phyloP scores from a whole-genome alignment of 37 sponge, comb jelly and placozoan species.

The Eunapius fragilis region DNA sequence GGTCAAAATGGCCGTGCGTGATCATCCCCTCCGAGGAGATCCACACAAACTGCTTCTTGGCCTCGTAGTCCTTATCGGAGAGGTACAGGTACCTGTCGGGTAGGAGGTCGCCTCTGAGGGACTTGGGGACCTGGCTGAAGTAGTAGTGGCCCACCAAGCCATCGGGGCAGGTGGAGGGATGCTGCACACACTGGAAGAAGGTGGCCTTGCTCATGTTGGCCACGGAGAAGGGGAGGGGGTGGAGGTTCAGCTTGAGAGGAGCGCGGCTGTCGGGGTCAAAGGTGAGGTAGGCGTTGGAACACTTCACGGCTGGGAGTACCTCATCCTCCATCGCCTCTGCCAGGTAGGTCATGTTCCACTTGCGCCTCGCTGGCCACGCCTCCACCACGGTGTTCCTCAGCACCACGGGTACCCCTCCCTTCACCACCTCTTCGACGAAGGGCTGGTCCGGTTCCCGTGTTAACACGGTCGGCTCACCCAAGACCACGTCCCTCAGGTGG shows the following conservation, averaged over 20 bases:
- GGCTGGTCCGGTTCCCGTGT: slow-evolving; percentile 57
- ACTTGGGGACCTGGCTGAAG: slow-evolving; percentile 60
- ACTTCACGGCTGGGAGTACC: slow-evolving; percentile 64
- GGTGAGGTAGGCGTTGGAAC: slow-evolving; percentile 65
- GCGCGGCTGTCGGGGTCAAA: slow-evolving; percentile 82
- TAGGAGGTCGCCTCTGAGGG: slow-evolving; percentile 49
- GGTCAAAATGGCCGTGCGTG: slow-evolving; percentile 91
- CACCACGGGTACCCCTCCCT: slow-evolving; percentile 54
- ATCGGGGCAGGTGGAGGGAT: slow-evolving; percentile 37
- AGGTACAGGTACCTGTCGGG: slow-evolving; percentile 56
- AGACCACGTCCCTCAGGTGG: background rate
- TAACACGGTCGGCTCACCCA: slow-evolving; percentile 4
- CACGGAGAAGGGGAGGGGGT: slow-evolving; percentile 61
- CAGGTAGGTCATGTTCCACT: slow-evolving; percentile 76
- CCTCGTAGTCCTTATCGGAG: slow-evolving; percentile 50
- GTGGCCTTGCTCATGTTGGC: slow-evolving; percentile 64
- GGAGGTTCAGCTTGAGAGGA: slow-evolving; percentile 77
- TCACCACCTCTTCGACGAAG: slow-evolving; percentile 50
- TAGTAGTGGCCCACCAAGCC: slow-evolving; percentile 79
- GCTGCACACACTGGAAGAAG: slow-evolving; percentile 66
- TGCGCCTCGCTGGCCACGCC: slow-evolving; percentile 67
- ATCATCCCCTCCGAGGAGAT: slow-evolving; percentile 90
- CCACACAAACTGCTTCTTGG: slow-evolving; percentile 84
- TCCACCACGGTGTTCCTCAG: slow-evolving; percentile 62
- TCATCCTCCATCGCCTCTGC: slow-evolving; percentile 23